Evolutionary conservation across 2,113 vertebrate species (phyloP).

Genomic region (Tursiops truncatus): DNA sequence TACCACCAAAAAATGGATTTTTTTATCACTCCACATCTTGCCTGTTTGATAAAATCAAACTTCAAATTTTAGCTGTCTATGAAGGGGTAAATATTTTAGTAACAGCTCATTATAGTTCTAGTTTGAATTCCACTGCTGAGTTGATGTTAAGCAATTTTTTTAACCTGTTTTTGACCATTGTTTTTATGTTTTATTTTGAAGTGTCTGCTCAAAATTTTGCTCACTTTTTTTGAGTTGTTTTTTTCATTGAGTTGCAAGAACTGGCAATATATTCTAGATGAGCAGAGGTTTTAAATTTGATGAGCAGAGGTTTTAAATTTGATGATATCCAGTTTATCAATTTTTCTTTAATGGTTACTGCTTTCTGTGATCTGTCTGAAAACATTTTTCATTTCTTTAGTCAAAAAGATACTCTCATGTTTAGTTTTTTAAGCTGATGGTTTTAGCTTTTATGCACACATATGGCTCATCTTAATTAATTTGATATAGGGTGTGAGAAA

Average conservation of each 20-base stretch:
- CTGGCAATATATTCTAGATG: background rate
- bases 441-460: background rate
- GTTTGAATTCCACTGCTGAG: background rate
- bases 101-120: background rate
- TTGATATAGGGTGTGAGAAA: background rate
- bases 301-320: background rate
- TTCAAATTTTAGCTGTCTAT: background rate
- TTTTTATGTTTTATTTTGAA: background rate
- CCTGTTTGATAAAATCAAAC: background rate
- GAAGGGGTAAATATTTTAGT: background rate
- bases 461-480: background rate
- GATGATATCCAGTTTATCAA: background rate
- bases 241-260: background rate
- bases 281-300: background rate
- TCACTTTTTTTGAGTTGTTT: background rate
- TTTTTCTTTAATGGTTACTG: background rate
- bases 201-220: background rate
- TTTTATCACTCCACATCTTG: background rate
- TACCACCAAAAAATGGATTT: background rate
- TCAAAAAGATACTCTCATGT: background rate
- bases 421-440: background rate
- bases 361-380: background rate
- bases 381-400: background rate
- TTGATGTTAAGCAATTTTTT: background rate
- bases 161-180: background rate